Conservation (phyloP, 2,888 invertebrate genomes). For the Emesis russula region DNA sequence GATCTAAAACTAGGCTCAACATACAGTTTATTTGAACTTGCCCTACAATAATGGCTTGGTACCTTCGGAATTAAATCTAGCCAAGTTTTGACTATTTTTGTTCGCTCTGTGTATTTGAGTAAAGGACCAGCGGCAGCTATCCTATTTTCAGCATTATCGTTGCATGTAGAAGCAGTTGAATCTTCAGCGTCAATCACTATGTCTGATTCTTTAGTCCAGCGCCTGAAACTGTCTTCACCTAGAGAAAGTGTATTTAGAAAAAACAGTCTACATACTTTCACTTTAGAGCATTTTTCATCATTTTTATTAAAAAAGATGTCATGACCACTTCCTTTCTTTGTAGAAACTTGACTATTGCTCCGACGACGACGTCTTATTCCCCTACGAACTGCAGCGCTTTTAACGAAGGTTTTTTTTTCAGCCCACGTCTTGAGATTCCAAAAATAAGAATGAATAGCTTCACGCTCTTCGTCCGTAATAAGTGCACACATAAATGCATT, state of each 20-base stretch:
- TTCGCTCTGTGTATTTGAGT: constrained; percentile 5
- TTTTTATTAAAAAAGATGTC: constrained; percentile 35
- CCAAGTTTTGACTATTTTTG: constrained; percentile 22
- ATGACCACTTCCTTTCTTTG: constrained; percentile 37
- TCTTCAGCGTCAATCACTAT: constrained; percentile 19
- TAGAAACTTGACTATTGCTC: constrained; percentile 18
- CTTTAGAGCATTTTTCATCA: constrained; percentile 28
- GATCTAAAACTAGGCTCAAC: constrained; percentile 26
- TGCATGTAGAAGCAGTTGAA: background rate
- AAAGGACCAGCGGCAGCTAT: background rate
- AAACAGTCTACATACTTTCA: constrained; percentile 36
- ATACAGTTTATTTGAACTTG: constrained; percentile 26
- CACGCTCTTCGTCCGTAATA: constrained; percentile 30
- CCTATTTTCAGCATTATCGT: constrained; percentile 7
- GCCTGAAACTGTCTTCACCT: constrained; percentile 39
- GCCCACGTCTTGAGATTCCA: constrained; percentile 24
- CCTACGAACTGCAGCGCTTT: constrained; percentile 29
- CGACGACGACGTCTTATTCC: constrained; percentile 25
- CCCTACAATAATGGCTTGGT: constrained; percentile 30
- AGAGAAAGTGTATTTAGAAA: constrained; percentile 44
- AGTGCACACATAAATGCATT: constrained; percentile 31
- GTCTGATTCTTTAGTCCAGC: constrained; percentile 48
- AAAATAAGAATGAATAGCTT: constrained; percentile 33
- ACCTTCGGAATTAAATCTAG: constrained; percentile 17
- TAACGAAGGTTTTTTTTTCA: constrained; percentile 35